These are phyloP conservation scores for Uloborus plumipes DNA, from an alignment of 2,888 invertebrate genomes.

Conservation along the genomic window DNA sequence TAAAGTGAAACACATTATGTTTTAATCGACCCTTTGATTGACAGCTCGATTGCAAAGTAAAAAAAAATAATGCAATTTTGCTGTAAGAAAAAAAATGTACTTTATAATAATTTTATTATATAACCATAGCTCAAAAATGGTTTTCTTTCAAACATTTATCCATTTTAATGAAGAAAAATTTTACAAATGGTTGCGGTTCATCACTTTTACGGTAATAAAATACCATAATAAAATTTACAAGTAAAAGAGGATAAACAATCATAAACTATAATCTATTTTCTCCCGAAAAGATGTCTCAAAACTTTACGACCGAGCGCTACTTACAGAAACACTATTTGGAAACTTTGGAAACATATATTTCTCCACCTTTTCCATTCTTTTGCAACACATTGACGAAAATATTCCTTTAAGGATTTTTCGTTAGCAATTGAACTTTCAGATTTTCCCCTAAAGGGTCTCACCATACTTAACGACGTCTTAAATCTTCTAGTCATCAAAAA, in stretches of 20 bases:
- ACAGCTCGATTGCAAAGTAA: too few relatives aligned
- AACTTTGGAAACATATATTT: slow-evolving; percentile 34
- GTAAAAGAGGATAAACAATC: slow-evolving; percentile 1
- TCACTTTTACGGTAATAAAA: not conserved
- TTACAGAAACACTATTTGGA: slow-evolving; percentile 29
- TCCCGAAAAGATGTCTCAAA: slow-evolving; percentile 20
- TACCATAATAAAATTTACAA: slow-evolving; percentile 33
- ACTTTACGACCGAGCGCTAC: slow-evolving; percentile 35
- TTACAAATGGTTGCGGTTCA: too few relatives aligned
- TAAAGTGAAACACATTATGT: too few relatives aligned
- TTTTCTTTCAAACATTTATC: too few relatives aligned
- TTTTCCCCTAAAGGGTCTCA: slow-evolving; percentile 4
- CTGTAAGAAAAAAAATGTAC: too few relatives aligned
- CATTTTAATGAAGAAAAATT: too few relatives aligned
- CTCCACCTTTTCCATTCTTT: slow-evolving; percentile 16
- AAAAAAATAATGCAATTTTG: too few relatives aligned
- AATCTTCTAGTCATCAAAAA: slow-evolving; percentile 25
- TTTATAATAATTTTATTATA: too few relatives aligned
- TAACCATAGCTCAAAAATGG: too few relatives aligned
- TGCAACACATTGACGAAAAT: slow-evolving; percentile 8
- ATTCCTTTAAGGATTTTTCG: slow-evolving; percentile 40
- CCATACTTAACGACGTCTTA: slow-evolving; percentile 8
- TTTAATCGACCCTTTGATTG: too few relatives aligned
- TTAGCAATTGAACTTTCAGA: slow-evolving; percentile 4
- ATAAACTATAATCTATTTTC: not conserved